These are phyloP conservation scores for Limnodromus scolopaceus DNA, from an alignment of 2,797 vertebrate genomes.

Conservation along the genomic window DNA sequence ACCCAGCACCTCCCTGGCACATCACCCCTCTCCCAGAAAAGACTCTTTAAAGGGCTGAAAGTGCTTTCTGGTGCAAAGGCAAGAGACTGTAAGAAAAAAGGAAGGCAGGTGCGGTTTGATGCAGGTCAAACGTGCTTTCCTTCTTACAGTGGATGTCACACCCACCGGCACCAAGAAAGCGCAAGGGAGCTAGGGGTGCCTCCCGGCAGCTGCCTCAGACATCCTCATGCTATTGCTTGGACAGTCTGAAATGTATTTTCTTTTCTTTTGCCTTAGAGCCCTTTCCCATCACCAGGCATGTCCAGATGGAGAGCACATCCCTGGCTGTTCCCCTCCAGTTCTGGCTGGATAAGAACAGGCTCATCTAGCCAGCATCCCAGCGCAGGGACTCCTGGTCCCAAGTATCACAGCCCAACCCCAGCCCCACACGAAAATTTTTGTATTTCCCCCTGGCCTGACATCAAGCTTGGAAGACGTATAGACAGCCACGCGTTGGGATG, in stretches of 20 bases:
- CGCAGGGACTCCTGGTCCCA: background rate
- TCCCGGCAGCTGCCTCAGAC: background rate
- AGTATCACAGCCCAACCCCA: background rate
- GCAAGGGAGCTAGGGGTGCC: background rate
- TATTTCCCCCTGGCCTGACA: background rate
- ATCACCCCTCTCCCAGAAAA: background rate
- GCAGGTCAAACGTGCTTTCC: accelerated
- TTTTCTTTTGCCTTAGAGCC: background rate
- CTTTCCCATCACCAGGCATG: background rate
- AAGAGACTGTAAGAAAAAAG: background rate
- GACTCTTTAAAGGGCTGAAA: background rate
- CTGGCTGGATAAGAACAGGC: background rate
- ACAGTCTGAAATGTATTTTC: background rate
- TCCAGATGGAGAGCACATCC: background rate
- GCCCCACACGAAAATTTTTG: background rate
- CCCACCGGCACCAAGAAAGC: background rate
- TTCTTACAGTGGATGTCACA: background rate
- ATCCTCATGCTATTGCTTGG: background rate
- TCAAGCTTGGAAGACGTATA: background rate
- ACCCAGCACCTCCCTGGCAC: background rate
- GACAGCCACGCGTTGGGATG: background rate
- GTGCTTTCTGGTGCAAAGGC: background rate
- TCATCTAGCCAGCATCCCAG: background rate
- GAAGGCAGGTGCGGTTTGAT: background rate
- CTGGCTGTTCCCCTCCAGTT: background rate